phyloP scores from a whole-genome alignment of 2,888 invertebrate species.

The Drosophila paracracens region DNA sequence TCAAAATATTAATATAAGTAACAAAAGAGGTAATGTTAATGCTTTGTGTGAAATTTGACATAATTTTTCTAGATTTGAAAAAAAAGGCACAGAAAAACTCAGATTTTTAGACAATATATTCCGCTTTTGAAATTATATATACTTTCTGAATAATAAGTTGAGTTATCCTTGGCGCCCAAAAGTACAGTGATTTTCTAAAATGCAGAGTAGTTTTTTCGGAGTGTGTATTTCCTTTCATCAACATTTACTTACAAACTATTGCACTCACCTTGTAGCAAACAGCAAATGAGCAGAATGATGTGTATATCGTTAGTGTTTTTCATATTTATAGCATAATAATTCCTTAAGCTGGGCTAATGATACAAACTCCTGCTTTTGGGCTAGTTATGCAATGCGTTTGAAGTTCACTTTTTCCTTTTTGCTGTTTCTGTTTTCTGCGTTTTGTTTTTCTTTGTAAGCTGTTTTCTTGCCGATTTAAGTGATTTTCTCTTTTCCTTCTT shows the following conservation, averaged over 20 bases:
- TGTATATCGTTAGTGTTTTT: conserved; percentile 82
- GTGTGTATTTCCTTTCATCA: background rate
- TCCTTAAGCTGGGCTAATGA: conserved; percentile 45
- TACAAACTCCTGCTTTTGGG: conserved; percentile 24
- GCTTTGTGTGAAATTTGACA: background rate
- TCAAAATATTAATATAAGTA: background rate
- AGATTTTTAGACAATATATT: background rate
- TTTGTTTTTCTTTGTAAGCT: conserved; percentile 30
- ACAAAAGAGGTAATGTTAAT: accelerated
- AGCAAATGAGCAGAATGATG: conserved; percentile 82
- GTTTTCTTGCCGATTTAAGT: conserved; percentile 63
- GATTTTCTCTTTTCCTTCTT: conserved; percentile 46
- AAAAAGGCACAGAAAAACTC: background rate
- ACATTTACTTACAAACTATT: conserved; percentile 28
- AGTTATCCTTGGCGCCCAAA: background rate
- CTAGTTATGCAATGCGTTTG: conserved; percentile 36
- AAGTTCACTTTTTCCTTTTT: conserved; percentile 37
- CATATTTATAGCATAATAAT: conserved; percentile 84
- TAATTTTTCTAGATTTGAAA: background rate
- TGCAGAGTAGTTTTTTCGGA: accelerated
- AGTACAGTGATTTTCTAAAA: background rate
- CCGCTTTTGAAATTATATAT: background rate
- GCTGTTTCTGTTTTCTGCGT: conserved; percentile 12
- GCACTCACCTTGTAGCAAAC: conserved; percentile 81
- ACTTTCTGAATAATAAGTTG: background rate